Conservation (phyloP, 2,888 invertebrate genomes). For the Polydrusus tereticollis region DNA sequence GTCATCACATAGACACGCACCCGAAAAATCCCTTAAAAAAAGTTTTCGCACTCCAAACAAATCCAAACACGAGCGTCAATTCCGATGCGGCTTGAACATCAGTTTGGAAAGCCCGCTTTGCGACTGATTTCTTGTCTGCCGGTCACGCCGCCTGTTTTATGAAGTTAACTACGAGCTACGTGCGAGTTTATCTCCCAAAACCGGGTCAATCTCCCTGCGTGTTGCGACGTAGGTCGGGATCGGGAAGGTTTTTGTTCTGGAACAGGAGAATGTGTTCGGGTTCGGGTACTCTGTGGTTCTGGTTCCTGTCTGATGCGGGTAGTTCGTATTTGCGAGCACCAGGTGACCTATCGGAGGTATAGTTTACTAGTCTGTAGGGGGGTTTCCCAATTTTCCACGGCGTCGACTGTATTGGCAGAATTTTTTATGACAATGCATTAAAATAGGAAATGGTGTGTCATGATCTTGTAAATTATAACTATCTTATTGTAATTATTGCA, state of each 20-base stretch:
- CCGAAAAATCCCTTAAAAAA: neutral
- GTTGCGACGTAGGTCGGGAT: conserved; percentile 34
- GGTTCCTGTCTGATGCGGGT: too few species aligned
- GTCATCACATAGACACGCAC: conserved; percentile 24
- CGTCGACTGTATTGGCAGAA: too few species aligned
- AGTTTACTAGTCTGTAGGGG: too few species aligned
- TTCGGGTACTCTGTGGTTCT: too few species aligned
- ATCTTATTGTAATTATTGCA: too few species aligned
- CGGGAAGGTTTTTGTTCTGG: neutral
- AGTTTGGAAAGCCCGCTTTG: conserved; percentile 38
- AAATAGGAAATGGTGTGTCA: too few species aligned
- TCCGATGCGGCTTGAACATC: conserved; percentile 26
- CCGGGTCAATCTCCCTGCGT: conserved; percentile 39
- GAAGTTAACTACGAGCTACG: conserved; percentile 29
- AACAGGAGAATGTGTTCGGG: neutral
- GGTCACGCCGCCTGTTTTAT: conserved; percentile 28
- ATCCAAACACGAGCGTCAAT: conserved; percentile 17
- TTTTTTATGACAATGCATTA: too few species aligned
- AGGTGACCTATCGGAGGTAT: too few species aligned
- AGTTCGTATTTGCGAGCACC: too few species aligned
- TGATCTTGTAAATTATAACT: too few species aligned
- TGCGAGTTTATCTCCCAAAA: conserved; percentile 34
- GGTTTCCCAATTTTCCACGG: too few species aligned
- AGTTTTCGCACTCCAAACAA: neutral
- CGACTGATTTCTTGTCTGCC: conserved; percentile 44